Base-by-base conservation (phyloP, 2,113 vertebrate species). In the Glaucomys volans region DNA sequence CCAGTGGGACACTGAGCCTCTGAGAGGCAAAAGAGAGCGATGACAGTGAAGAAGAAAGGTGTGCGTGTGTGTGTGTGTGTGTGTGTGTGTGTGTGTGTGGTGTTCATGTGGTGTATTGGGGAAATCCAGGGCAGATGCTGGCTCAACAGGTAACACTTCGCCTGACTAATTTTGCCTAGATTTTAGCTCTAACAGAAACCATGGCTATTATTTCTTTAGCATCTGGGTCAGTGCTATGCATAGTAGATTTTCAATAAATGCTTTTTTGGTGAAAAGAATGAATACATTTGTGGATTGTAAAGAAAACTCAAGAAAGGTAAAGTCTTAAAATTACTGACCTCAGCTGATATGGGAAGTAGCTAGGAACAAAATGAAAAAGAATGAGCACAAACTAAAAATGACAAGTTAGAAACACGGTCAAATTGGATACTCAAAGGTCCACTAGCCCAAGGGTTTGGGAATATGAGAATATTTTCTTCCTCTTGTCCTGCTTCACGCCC, bases 381-480 rank as follows among this genome's bases (percentile, higher is more conserved):
- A 95, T 1, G 11, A 52, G 86, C 44, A 47, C 54, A 14, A 86
- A 62, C 76, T 95, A 17, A 90, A 87, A 94, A 72, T 26, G 37
- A 83, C 12, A 35, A 94, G 37, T 22, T 72, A 95, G 84, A 95
- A 74, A 76, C 37, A 54, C 54, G 44, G 44, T 67, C 69, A 64
- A 86, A 79, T 40, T 81, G 37, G 18, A 91, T 32, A 79, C 42
- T n/a, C 66, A 54, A 72, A 95, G 30, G 24, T 52, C 74, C 7
- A 42, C 17, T 42, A 74, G 75, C 32, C 64, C 57, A n/a, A 81
- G 66, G 72, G 84, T 90, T 97, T 90, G 85, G 84, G 71, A 87
- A 89, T 87, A 95, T 92, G 74, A 96, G 30, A 71, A 84, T 87
- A 72, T 72, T 91, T 95, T 96, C 64, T 97, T 88, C 72, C 93